These are phyloP conservation scores for Poecile atricapillus DNA, from an alignment of 2,113 vertebrate genomes.

Conservation along the genomic window DNA sequence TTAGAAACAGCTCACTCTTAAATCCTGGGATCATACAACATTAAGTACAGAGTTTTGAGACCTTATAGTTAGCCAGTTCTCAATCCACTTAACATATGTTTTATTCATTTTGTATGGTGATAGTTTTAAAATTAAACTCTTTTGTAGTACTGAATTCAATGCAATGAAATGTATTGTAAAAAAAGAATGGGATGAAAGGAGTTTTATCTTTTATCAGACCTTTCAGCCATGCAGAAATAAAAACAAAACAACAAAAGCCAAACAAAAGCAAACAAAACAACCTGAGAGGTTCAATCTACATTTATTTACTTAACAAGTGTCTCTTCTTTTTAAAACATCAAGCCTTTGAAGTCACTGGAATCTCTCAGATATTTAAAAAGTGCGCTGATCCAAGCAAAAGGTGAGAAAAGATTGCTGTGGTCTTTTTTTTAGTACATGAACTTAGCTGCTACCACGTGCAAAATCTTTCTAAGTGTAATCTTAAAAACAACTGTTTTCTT, in stretches of 20 bases:
- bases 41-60: neutral
- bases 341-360: neutral
- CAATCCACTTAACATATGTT: neutral
- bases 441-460: neutral
- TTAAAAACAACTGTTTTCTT: neutral
- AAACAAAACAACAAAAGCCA: neutral
- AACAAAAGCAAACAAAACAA: neutral
- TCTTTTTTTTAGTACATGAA: neutral
- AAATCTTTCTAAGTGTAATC: neutral
- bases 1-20: neutral
- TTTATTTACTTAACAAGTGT: neutral
- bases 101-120: neutral
- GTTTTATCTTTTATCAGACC: neutral
- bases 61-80: neutral
- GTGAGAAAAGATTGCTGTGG: neutral
- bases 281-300: neutral
- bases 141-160: neutral
- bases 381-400: neutral
- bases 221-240: neutral
- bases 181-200: neutral
- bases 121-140: neutral
- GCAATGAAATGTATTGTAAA: neutral
- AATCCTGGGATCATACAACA: neutral
- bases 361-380: neutral
- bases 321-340: neutral